These are phyloP conservation scores for Rhodeus uyekii DNA, from an alignment of 2,797 vertebrate species.

Conservation along the genomic window DNA sequence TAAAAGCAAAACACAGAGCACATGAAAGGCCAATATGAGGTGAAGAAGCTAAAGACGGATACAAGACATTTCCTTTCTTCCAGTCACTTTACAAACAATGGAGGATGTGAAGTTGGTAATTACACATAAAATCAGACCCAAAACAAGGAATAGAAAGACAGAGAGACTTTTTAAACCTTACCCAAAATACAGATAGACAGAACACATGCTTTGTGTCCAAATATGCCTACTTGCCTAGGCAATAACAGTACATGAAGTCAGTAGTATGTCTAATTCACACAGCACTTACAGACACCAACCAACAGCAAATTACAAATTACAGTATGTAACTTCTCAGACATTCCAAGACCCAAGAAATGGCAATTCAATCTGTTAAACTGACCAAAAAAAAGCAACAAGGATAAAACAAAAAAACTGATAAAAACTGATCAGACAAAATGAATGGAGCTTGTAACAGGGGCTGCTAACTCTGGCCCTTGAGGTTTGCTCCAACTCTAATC, in stretches of 20 bases:
- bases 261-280: background rate
- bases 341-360: background rate
- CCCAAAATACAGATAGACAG: background rate
- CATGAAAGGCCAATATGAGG: constrained; percentile 19
- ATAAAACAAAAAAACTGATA: no score
- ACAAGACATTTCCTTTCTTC: background rate
- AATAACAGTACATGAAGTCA: background rate
- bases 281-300: background rate
- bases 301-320: background rate
- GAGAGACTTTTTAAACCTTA: constrained; percentile 6
- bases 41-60: background rate
- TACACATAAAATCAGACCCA: background rate
- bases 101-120: background rate
- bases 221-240: background rate
- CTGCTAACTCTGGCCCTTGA: background rate
- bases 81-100: background rate
- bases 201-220: background rate
- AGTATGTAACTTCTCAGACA: background rate
- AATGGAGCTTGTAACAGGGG: background rate
- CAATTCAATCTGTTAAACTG: background rate
- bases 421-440: background rate
- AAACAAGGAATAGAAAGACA: background rate
- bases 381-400: background rate
- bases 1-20: constrained; percentile 7
- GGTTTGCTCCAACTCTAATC: background rate